These are phyloP conservation scores for Phengaris alcon DNA, from an alignment of 2,888 invertebrate species.

Conservation along the genomic window DNA sequence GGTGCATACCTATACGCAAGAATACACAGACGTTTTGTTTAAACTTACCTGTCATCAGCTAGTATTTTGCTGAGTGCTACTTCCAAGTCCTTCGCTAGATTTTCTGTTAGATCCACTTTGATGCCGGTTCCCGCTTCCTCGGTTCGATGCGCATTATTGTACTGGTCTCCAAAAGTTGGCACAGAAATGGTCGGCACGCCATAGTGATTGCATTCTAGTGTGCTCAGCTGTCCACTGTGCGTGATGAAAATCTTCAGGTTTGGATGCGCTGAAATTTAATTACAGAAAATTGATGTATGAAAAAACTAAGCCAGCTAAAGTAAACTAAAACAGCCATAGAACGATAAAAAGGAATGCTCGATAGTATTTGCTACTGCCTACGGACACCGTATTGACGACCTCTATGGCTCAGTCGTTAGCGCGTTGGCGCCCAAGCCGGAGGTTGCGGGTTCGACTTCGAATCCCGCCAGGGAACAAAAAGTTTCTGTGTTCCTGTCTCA, in stretches of 20 bases:
- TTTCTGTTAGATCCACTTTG: not conserved
- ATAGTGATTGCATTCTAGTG: not conserved
- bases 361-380: too few species aligned
- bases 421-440: too few species aligned
- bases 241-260: conserved; percentile 18
- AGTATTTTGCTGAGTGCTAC: conserved; percentile 1
- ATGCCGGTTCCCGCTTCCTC: not conserved
- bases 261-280: conserved; percentile 3
- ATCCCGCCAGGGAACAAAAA: too few species aligned
- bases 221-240: not conserved
- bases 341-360: too few species aligned
- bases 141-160: not conserved
- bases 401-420: too few species aligned
- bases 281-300: not conserved
- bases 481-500: too few species aligned
- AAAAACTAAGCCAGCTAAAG: too few species aligned
- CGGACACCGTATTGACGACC: too few species aligned
- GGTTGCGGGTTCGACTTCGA: too few species aligned
- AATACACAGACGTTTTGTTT: not conserved
- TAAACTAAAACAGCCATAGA: too few species aligned
- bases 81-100: conserved; percentile 4
- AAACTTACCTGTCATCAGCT: not conserved
- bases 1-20: too few species aligned
- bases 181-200: not conserved
- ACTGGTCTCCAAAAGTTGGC: not conserved